Conservation (phyloP, 2,888 invertebrate species). For the Acleris cristana region DNA sequence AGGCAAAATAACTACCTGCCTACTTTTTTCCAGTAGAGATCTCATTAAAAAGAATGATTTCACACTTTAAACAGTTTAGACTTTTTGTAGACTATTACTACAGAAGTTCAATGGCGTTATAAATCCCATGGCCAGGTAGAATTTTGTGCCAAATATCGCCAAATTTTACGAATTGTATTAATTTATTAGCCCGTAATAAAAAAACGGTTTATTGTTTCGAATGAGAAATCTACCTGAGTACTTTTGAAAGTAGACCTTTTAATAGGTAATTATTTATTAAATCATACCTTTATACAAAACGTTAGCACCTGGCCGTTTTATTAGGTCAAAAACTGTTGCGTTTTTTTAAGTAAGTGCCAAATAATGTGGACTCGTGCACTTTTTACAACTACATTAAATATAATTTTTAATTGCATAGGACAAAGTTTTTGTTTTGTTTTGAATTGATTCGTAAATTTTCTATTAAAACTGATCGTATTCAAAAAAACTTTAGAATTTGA, state of each 20-base stretch:
- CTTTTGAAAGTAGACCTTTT: constrained; percentile 9
- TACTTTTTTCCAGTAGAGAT: too few species aligned
- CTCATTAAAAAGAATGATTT: too few species aligned
- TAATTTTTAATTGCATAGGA: too few species aligned
- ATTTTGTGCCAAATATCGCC: constrained; percentile 33
- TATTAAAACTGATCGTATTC: too few species aligned
- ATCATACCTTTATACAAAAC: not conserved
- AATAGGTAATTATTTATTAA: not conserved
- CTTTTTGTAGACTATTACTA: not conserved
- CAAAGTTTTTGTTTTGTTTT: too few species aligned
- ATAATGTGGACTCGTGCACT: not conserved
- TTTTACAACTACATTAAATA: too few species aligned
- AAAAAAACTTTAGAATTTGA: too few species aligned
- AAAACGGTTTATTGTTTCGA: constrained; percentile 5
- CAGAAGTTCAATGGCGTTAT: not conserved
- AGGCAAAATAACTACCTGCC: too few species aligned
- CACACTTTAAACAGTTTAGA: not conserved
- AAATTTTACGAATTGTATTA: constrained; percentile 17
- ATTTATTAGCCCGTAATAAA: constrained; percentile 9
- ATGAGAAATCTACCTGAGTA: constrained; percentile 6
- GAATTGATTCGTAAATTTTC: too few species aligned
- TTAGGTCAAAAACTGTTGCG: not conserved
- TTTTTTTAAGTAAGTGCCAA: not conserved
- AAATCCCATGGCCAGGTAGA: not conserved
- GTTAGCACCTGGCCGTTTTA: not conserved